phyloP scores from a whole-genome alignment of 2,113 vertebrate genomes.

The Plectropomus leopardus region DNA sequence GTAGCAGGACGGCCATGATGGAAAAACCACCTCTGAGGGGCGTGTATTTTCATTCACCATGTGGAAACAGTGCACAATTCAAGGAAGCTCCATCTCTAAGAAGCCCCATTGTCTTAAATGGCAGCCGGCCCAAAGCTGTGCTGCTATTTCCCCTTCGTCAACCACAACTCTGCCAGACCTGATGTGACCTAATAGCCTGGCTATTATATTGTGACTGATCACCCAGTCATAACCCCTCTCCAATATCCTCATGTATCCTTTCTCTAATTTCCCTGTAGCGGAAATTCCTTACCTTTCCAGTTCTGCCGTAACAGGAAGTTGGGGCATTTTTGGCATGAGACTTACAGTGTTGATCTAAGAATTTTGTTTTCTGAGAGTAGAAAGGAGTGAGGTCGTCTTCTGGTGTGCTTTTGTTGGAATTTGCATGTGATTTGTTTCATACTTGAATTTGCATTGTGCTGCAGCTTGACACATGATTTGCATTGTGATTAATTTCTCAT shows the following conservation, averaged over 20 bases:
- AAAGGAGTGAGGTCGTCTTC: constrained; percentile 30
- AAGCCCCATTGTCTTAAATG: constrained; percentile 77
- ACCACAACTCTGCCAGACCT: constrained; percentile 17
- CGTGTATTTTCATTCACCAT: constrained; percentile 55
- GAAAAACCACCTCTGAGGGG: constrained; percentile 59
- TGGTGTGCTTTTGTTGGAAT: constrained; percentile 47
- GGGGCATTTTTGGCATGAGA: neutral
- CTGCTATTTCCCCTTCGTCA: constrained; percentile 59
- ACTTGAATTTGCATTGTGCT: constrained; percentile 49
- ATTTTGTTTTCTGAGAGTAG: constrained; percentile 8
- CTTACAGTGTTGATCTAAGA: neutral
- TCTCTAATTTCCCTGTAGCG: constrained; percentile 1
- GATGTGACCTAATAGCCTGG: constrained; percentile 17
- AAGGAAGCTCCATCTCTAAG: constrained; percentile 78
- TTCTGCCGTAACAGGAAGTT: constrained; percentile 11
- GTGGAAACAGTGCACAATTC: constrained; percentile 84
- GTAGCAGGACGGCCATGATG: constrained; percentile 38
- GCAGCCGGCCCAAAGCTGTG: constrained; percentile 42
- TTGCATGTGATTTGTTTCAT: constrained; percentile 57
- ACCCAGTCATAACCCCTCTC: constrained; percentile 9
- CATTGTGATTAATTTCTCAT: constrained; percentile 9
- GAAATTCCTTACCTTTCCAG: constrained; percentile 21
- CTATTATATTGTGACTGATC: too few relatives aligned
- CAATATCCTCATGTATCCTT: neutral
- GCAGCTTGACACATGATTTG: constrained; percentile 39